Percentiles rank a stretch among this genome's conserved stretches.
phyloP scores from a whole-genome alignment of 2,888 invertebrate species.

The Polyommatus icarus region DNA sequence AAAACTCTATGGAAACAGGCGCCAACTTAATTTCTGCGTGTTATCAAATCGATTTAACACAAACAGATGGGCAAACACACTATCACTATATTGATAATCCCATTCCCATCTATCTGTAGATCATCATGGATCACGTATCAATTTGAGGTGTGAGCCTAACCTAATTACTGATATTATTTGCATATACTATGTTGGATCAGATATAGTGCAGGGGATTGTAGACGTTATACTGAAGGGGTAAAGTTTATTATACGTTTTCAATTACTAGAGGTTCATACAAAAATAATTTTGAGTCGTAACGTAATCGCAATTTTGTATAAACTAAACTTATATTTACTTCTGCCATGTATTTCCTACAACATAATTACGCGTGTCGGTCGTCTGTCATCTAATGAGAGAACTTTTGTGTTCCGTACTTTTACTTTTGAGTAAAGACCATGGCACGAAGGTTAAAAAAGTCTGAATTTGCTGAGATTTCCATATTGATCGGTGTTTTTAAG shows the following conservation, averaged over 20 bases:
- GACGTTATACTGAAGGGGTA: not conserved
- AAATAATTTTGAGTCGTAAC: not conserved
- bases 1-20: not conserved
- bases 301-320: not conserved
- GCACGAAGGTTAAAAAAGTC: not conserved
- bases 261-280: not conserved
- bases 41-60: not conserved
- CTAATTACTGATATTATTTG: slow-evolving; percentile 20
- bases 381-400: not conserved
- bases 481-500: too few relatives aligned
- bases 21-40: not conserved
- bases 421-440: not conserved
- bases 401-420: not conserved
- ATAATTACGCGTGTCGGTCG: not conserved
- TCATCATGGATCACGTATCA: slow-evolving; percentile 24
- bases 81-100: not conserved
- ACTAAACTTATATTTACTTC: not conserved
- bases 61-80: not conserved
- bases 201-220: not conserved
- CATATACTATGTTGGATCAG: not conserved
- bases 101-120: not conserved
- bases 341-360: not conserved
- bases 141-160: slow-evolving; percentile 29
- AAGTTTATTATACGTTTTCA: not conserved
- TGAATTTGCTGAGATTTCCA: too few relatives aligned